Conservation (phyloP, 2,113 vertebrate genomes). For the Callipepla californica region DNA sequence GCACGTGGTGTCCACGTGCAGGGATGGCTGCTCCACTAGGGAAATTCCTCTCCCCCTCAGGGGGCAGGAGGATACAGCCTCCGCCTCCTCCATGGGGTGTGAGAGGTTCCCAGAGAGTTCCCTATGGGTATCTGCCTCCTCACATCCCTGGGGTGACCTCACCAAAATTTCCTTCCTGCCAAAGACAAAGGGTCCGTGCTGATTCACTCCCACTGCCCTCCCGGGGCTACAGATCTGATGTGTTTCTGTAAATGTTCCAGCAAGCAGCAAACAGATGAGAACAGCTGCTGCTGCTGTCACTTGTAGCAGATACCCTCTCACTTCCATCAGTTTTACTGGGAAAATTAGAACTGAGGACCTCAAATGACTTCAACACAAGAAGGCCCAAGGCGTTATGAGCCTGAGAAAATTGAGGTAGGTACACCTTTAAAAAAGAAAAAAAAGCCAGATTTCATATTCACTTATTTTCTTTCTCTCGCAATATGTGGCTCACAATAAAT, state of each 20-base stretch:
- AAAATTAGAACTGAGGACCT: constrained; percentile 36
- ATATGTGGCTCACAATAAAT: neutral
- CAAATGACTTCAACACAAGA: constrained; percentile 2
- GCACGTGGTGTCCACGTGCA: neutral
- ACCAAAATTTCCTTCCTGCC: constrained; percentile 68
- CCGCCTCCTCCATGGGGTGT: constrained; percentile 60
- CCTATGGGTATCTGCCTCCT: constrained; percentile 60
- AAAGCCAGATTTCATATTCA: constrained; percentile 4
- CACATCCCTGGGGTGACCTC: constrained; percentile 65
- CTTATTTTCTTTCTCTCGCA: neutral
- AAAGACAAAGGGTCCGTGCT: constrained; percentile 60
- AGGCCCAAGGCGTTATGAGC: constrained; percentile 45
- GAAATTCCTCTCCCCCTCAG: constrained; percentile 42
- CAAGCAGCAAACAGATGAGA: constrained; percentile 64
- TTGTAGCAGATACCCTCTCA: neutral
- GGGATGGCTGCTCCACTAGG: neutral
- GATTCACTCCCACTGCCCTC: constrained; percentile 68
- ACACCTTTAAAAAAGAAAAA: neutral
- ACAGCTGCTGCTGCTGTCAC: constrained; percentile 29
- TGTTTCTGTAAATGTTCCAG: constrained; percentile 32
- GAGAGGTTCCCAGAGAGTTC: constrained; percentile 67
- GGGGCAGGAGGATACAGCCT: constrained; percentile 58
- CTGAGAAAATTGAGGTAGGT: constrained; percentile 28
- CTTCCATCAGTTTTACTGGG: neutral
- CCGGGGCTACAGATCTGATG: constrained; percentile 47